These are phyloP conservation scores for Antheraea assamensis DNA, from an alignment of 2,888 invertebrate species.

Conservation along the genomic window DNA sequence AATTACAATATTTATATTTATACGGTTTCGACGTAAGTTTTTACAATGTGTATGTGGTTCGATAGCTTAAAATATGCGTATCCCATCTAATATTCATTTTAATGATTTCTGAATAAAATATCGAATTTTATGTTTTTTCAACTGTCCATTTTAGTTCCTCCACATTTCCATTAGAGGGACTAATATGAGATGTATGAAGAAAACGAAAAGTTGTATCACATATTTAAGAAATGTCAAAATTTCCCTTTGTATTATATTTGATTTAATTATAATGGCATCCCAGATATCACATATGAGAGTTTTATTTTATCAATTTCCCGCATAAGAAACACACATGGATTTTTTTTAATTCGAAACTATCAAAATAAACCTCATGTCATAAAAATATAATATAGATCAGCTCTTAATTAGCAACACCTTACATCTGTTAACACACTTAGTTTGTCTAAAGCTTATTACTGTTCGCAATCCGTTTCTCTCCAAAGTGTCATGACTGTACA, in stretches of 20 bases:
- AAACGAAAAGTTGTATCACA: background rate
- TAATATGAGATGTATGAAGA: background rate
- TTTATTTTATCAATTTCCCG: background rate
- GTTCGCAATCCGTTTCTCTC: too few relatives aligned
- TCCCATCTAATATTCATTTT: background rate
- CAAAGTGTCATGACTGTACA: too few relatives aligned
- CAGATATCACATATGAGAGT: background rate
- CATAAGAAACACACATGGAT: too few relatives aligned
- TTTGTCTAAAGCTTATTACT: too few relatives aligned
- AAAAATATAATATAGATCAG: too few relatives aligned
- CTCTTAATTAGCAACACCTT: too few relatives aligned
- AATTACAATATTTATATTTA: background rate
- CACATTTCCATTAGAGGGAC: background rate
- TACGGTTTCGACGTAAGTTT: background rate
- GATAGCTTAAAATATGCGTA: background rate
- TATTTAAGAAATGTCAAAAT: background rate
- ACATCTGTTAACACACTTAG: too few relatives aligned
- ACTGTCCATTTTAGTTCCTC: background rate
- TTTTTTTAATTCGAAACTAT: too few relatives aligned
- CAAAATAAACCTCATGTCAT: too few relatives aligned
- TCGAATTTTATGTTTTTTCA: background rate
- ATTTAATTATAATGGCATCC: background rate
- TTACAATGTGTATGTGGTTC: background rate
- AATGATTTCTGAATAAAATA: background rate
- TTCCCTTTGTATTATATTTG: background rate